Conservation (phyloP, 2,113 vertebrate genomes). For the Ctenomys sociabilis region DNA sequence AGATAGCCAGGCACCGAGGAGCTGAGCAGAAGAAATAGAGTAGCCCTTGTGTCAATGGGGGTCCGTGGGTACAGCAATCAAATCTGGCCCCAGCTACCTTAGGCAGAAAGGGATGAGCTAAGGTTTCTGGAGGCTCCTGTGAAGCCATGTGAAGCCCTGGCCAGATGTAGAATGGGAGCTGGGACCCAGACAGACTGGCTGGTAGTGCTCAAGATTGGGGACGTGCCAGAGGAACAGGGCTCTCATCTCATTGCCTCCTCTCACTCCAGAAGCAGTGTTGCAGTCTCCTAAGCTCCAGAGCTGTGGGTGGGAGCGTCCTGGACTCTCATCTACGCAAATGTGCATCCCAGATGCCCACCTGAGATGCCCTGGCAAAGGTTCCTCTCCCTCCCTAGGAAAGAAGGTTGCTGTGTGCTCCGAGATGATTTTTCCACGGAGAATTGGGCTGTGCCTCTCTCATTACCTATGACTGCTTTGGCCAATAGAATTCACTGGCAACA, state of each 20-base stretch:
- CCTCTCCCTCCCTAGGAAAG: background rate
- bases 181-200: background rate
- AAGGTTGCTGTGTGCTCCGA: background rate
- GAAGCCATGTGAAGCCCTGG: background rate
- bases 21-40: constrained; percentile 8
- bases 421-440: background rate
- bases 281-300: background rate
- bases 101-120: background rate
- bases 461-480: background rate
- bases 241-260: background rate
- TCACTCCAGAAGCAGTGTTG: background rate
- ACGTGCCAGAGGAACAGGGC: rapidly evolving
- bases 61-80: background rate
- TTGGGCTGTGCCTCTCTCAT: background rate
- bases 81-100: background rate
- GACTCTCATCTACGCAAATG: background rate
- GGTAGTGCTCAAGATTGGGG: background rate
- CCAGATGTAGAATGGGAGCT: background rate
- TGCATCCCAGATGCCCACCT: background rate
- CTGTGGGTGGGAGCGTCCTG: background rate
- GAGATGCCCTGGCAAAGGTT: background rate
- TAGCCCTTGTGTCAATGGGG: background rate
- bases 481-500: background rate
- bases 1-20: background rate
- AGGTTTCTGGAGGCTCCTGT: background rate